Evolutionary conservation across 2,888 invertebrate species (phyloP).

Genomic region (Coleophora flavipennella): DNA sequence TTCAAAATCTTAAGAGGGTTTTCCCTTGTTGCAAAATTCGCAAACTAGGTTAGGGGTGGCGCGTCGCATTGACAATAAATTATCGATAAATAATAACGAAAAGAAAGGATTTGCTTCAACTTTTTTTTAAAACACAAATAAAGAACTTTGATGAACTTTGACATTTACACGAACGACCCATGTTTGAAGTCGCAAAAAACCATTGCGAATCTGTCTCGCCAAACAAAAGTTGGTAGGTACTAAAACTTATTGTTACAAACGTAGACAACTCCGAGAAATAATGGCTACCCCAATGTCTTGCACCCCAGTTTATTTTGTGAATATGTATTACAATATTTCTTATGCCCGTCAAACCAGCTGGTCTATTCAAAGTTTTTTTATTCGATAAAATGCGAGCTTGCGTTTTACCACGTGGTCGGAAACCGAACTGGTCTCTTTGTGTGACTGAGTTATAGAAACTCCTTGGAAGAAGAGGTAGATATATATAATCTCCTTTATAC

Average conservation of each 20-base stretch:
- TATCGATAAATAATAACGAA: conserved; percentile 8
- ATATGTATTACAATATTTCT: conserved; percentile 54
- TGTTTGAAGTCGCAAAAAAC: conserved; percentile 34
- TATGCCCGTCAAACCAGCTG: conserved; percentile 55
- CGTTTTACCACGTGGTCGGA: conserved; percentile 54
- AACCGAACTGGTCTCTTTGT: conserved; percentile 34
- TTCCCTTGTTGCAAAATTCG: neutral
- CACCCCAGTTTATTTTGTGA: conserved; percentile 30
- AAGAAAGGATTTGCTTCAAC: no score
- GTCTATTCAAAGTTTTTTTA: conserved; percentile 50
- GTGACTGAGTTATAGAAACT: neutral
- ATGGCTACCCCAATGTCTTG: conserved; percentile 49
- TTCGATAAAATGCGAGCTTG: conserved; percentile 23
- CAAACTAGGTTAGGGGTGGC: neutral
- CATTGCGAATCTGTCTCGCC: conserved; percentile 48
- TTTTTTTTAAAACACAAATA: neutral
- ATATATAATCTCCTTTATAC: no score
- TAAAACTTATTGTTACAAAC: conserved; percentile 27
- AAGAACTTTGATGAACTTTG: conserved; percentile 49
- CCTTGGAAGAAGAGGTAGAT: no score
- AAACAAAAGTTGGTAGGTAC: conserved; percentile 44
- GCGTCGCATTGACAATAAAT: conserved; percentile 5
- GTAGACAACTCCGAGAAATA: conserved; percentile 32
- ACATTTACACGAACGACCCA: conserved; percentile 42
- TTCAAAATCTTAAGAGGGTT: no score